Evolutionary conservation across 2,113 vertebrate species (phyloP), one percentile per base, ranked within the genome.

Genomic region (Indicator maculatus): DNA sequence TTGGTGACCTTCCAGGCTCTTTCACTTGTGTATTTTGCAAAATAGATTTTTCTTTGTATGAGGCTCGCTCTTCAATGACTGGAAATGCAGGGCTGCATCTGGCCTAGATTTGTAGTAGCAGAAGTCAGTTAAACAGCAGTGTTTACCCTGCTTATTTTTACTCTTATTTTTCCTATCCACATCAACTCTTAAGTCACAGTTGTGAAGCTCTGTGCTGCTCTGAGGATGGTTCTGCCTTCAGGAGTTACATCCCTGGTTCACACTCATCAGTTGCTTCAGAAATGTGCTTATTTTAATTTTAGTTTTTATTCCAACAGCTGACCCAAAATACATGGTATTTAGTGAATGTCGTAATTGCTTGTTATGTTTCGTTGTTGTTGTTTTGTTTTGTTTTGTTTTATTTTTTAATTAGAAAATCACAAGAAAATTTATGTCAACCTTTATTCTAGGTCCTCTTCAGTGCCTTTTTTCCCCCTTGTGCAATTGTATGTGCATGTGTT

Each of bases 1-100:
- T 96, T 95, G 95, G 96, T 93, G 95, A 94, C 88, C 93, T 95
- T 92, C 93, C 96, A 97, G 94, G 94, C 86, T 93, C 95, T 95
- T 93, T 86, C 83, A 41, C 92, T 96, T 94, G 88, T 95, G 83
- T 81, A 24, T 94, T 95, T 90, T 63, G 83, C 76, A 88, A 94
- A 95, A 95, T 88, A 95, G 94, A 84, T 93, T 96, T 96, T 94
- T 65, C 86, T 95, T 91, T 95, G 33, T 91, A 81, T 5, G n/a
- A 90, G 33, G 44, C 60, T 86, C 92, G 94, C 94, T 94, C 88
- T 96, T 93, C 86, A 84, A 75, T 76, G 92, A 84, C 92, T 90
- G 95, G 86, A 96, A 94, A 94, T 39, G 73, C 85, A 93, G 83
- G 88, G 76, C 91, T 94, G 96, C 93, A 86, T 97, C 95, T 96